These are phyloP conservation scores for Jacana jacana DNA, from an alignment of 2,113 vertebrate species.

Conservation along the genomic window DNA sequence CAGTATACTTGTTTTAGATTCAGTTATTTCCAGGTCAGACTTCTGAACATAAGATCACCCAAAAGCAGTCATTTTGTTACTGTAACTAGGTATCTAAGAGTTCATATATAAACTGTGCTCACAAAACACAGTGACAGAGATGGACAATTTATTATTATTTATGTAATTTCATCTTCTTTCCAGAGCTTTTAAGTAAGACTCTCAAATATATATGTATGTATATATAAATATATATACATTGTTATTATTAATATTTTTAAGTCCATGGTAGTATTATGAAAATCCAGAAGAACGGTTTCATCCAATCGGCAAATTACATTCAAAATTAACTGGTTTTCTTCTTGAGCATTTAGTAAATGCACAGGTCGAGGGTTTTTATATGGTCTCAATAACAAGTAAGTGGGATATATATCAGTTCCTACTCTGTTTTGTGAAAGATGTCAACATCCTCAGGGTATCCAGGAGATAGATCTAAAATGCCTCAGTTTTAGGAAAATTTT, in stretches of 20 bases:
- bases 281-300: neutral
- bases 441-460: neutral
- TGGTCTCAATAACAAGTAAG: neutral
- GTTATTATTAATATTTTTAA: neutral
- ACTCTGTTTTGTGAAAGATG: neutral
- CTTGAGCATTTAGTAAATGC: neutral
- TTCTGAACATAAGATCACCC: neutral
- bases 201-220: neutral
- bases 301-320: neutral
- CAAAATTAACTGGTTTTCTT: neutral
- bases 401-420: rapidly evolving
- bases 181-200: neutral
- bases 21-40: neutral
- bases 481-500: neutral
- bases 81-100: neutral
- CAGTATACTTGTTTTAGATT: neutral
- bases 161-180: neutral
- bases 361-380: neutral
- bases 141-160: neutral
- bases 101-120: neutral
- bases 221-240: too few relatives aligned
- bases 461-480: neutral
- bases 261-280: neutral
- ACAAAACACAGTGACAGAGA: neutral
- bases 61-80: neutral